Evolutionary conservation across 1,140 invertebrate species (phyloP).

Genomic region (Pemphigus obesinymphae): DNA sequence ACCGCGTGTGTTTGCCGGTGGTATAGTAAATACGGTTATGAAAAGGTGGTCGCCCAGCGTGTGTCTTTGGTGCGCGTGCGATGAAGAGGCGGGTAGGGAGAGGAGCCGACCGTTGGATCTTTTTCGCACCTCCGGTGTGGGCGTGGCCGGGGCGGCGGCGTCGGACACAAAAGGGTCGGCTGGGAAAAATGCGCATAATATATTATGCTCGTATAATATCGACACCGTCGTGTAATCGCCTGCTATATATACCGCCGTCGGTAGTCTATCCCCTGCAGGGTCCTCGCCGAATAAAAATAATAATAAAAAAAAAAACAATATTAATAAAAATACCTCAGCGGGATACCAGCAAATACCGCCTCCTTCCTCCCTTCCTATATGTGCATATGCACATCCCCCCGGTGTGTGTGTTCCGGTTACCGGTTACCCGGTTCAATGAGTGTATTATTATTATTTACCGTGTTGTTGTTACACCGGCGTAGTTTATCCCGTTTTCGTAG

Average conservation of each 20-base stretch:
- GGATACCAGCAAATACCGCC: slow-evolving; percentile 18
- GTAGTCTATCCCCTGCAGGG: neutral
- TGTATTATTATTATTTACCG: slow-evolving; percentile 23
- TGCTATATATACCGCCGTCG: neutral
- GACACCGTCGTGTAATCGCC: neutral
- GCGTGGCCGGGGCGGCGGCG: neutral
- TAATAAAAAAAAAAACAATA: slow-evolving; percentile 3
- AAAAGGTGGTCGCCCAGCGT: slow-evolving; percentile 36
- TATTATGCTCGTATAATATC: neutral
- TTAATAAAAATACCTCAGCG: slow-evolving; percentile 33
- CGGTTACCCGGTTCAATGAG: slow-evolving; percentile 36
- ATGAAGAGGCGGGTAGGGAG: neutral
- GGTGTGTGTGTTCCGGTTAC: slow-evolving; percentile 18
- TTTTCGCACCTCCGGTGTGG: slow-evolving; percentile 32
- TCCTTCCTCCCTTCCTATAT: neutral
- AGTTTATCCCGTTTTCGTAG: slow-evolving; percentile 6
- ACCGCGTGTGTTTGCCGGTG: neutral
- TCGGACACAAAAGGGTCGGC: slow-evolving; percentile 3
- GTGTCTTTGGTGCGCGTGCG: neutral
- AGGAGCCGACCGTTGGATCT: slow-evolving; percentile 22
- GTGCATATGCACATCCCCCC: neutral
- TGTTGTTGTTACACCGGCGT: slow-evolving; percentile 27
- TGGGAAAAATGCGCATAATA: slow-evolving; percentile 5
- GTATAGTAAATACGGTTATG: neutral
- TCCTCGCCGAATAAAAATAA: neutral